A percentile compares a stretch with the other conserved stretches of the same genome.
Evolutionary conservation across 2,797 vertebrate genomes (phyloP).

Genomic region (Neostethus bicornis): DNA sequence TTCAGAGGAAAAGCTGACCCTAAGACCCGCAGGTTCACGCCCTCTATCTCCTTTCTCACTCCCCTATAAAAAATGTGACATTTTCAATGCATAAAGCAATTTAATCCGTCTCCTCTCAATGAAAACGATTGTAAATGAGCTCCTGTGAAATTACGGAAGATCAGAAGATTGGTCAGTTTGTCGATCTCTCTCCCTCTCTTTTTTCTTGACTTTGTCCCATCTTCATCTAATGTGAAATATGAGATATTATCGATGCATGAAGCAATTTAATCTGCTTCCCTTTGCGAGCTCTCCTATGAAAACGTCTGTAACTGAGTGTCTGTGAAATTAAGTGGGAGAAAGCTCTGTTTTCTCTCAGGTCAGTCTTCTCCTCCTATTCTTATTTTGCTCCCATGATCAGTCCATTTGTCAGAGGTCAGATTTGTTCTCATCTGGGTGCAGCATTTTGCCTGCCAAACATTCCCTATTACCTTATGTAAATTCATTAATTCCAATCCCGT

Average conservation of each 20-base stretch:
- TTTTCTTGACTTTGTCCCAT: conserved; percentile 35
- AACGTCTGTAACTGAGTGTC: conserved; percentile 75
- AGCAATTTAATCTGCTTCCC: conserved; percentile 75
- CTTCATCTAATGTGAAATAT: conserved; percentile 71
- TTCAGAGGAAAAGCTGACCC: conserved; percentile 59
- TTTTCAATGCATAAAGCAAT: conserved; percentile 82
- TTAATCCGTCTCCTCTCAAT: conserved; percentile 66
- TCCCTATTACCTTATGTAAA: conserved; percentile 78
- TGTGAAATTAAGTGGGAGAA: conserved; percentile 74
- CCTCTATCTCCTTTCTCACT: conserved; percentile 65
- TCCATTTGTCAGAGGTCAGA: conserved; percentile 74
- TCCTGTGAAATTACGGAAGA: conserved; percentile 70
- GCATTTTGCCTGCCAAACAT: conserved; percentile 63
- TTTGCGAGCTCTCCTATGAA: conserved; percentile 64
- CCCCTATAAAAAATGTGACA: conserved; percentile 75
- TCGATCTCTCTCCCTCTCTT: conserved; percentile 38
- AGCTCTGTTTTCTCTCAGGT: conserved; percentile 62
- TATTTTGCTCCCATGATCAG: conserved; percentile 57
- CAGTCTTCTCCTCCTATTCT: conserved; percentile 41
- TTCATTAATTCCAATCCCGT: conserved; percentile 73
- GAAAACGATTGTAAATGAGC: conserved; percentile 72
- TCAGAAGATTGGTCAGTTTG: conserved; percentile 66
- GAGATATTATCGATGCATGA: conserved; percentile 82
- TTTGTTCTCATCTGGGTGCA: conserved; percentile 56
- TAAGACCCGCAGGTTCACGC: conserved; percentile 62